Conservation (phyloP, 2,888 invertebrate genomes). For the Opisthograptis luteolata region DNA sequence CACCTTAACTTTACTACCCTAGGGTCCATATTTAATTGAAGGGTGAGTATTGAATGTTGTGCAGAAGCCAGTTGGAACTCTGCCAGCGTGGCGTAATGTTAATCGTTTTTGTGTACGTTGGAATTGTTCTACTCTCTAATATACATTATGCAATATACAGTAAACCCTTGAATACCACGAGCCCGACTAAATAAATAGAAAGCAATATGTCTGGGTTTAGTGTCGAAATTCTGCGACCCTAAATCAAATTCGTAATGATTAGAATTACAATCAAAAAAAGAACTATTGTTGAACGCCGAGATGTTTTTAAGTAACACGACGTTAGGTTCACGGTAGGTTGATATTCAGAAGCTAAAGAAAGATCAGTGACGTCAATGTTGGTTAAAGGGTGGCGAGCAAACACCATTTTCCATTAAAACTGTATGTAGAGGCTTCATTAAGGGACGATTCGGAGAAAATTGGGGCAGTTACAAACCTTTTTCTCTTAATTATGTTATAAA, state of each 20-base stretch:
- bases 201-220: too few relatives aligned
- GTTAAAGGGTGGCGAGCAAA: neutral
- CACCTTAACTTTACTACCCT: neutral
- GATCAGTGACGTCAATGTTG: neutral
- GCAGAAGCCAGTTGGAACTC: slow-evolving; percentile 28
- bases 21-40: slow-evolving; percentile 4
- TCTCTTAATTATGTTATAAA: too few relatives aligned
- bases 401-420: too few relatives aligned
- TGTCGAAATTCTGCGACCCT: too few relatives aligned
- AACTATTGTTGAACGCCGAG: neutral
- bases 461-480: too few relatives aligned
- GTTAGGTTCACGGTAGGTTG: neutral
- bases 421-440: too few relatives aligned
- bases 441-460: too few relatives aligned
- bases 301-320: neutral
- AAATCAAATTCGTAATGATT: too few relatives aligned
- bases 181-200: too few relatives aligned
- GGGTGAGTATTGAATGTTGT: slow-evolving; percentile 17
- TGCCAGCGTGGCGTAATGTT: slow-evolving; percentile 30
- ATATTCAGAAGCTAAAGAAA: neutral
- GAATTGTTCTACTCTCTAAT: neutral
- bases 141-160: too few relatives aligned
- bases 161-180: too few relatives aligned
- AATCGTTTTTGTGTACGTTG: neutral
- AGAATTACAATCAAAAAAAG: too few relatives aligned